A percentile compares a stretch with the other conserved stretches of the same genome.
These are phyloP conservation scores for Mesorhabditis belari DNA, from an alignment of 2,888 invertebrate species.

Conservation along the genomic window DNA sequence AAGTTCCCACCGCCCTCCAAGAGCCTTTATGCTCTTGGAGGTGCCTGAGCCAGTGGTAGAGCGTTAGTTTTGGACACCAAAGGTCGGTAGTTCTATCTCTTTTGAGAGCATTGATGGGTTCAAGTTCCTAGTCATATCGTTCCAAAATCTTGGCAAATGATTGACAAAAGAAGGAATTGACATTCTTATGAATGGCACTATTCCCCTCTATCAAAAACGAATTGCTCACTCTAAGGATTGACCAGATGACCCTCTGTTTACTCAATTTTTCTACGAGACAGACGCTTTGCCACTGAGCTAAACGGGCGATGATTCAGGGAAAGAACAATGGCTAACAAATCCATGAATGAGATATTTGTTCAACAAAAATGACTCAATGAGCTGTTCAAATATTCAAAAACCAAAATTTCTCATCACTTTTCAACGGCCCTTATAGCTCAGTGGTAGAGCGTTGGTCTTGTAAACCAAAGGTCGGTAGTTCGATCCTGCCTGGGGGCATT, in stretches of 20 bases:
- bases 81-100: neutral
- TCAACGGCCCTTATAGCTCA: neutral
- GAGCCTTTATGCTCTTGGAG: too few relatives aligned
- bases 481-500: neutral
- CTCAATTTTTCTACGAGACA: too few relatives aligned
- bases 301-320: neutral
- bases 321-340: too few relatives aligned
- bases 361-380: neutral
- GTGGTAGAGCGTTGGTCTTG: neutral
- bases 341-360: too few relatives aligned
- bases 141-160: too few relatives aligned
- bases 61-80: neutral
- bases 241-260: conserved; percentile 15
- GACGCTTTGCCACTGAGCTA: conserved; percentile 18
- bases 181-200: too few relatives aligned
- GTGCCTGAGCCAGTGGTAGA: neutral
- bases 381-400: neutral
- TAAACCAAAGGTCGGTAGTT: neutral
- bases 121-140: too few relatives aligned
- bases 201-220: neutral
- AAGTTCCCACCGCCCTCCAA: too few relatives aligned
- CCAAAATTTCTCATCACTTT: neutral
- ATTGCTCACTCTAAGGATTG: neutral
- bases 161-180: too few relatives aligned
- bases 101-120: too few relatives aligned